A percentile compares a stretch with the other conserved stretches of the same genome.
phyloP scores from a whole-genome alignment of 30 jellyfish, hydroid and myxozoan genomes.

The Cassiopea andromeda region DNA sequence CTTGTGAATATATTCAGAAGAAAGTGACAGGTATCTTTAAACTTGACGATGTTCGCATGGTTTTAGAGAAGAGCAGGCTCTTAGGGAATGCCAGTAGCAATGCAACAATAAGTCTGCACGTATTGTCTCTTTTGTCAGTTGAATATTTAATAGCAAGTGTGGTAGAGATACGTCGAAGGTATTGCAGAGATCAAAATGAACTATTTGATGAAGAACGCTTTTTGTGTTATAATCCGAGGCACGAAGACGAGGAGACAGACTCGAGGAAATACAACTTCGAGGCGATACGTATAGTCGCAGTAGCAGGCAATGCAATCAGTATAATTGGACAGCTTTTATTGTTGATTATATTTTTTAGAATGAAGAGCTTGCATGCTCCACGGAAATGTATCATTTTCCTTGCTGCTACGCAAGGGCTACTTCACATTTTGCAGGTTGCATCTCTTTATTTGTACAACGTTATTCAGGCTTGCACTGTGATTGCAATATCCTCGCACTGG shows the following conservation, averaged over 20 bases:
- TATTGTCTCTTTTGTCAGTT: slow-evolving; percentile 17
- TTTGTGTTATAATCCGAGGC: not conserved
- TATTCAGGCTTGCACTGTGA: slow-evolving; percentile 29
- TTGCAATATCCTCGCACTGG: slow-evolving; percentile 65
- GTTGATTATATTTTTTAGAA: slow-evolving; percentile 10
- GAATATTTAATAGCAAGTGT: slow-evolving; percentile 15
- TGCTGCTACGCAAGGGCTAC: slow-evolving; percentile 26
- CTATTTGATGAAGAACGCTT: not conserved
- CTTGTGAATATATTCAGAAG: slow-evolving; percentile 31
- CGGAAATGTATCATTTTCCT: slow-evolving; percentile 29
- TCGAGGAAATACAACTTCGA: not conserved
- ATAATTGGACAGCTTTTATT: slow-evolving; percentile 11
- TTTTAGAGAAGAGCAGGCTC: not conserved
- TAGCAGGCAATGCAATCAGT: slow-evolving; percentile 34
- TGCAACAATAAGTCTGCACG: not conserved
- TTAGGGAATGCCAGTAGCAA: slow-evolving; percentile 1
- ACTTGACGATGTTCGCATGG: not conserved
- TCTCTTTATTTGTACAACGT: not conserved
- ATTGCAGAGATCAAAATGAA: slow-evolving; percentile 12
- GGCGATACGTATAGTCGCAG: not conserved
- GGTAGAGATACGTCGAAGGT: not conserved
- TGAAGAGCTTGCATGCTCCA: slow-evolving; percentile 32
- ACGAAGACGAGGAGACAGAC: not conserved
- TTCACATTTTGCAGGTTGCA: slow-evolving; percentile 40
- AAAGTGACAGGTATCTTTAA: slow-evolving; percentile 7